Base-by-base conservation (phyloP, 2,113 vertebrate genomes). In the Tyto alba region DNA sequence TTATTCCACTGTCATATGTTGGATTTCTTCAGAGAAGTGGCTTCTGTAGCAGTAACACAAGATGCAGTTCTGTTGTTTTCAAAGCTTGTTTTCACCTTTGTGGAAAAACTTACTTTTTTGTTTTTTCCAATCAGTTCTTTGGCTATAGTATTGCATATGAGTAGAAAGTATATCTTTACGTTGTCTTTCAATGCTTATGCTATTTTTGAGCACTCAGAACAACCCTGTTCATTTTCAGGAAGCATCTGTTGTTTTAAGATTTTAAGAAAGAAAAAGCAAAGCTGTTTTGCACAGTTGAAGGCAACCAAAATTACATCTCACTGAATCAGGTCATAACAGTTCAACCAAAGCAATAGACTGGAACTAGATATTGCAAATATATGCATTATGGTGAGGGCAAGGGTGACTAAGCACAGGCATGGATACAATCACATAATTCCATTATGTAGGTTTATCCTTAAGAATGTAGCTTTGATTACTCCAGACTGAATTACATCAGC, bases 401-500 rank as follows among this genome's bases (percentile, higher is more conserved):
- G 88, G 83, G 80, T 91, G 94, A 97, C 86, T 95, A 91, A 95
- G 95, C 89, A 76, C 32, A 82, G 86, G 79, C 82, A 84, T 6
- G 83, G 92, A 25, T 53, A 73, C 86, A 41, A 62, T 87, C 95
- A 89, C 1, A 2, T 69, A 55, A 66, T 91, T 81, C 92, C 89
- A 91, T 92, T 95, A 66, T 68, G 90, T 13, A 75, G 95, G 73
- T 82, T 95, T 95, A 91, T 89, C 94, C 86, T 72, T 60, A 85
- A 93, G 90, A 67, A 88, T 26, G 34, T 48, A 91, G 85, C 94
- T 96, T 85, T 84, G 93, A 93, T 90, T 95, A 88, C 91, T 91
- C 67, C 91, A 83, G 95, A 55, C 89, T 64, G 60, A 92, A 69
- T 96, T 92, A 96, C 95, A 91, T 97, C 91, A 96, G 92, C 92